These are phyloP conservation scores for Atopsyche davidsoni DNA, from an alignment of 1,140 invertebrate genomes.

Conservation along the genomic window DNA sequence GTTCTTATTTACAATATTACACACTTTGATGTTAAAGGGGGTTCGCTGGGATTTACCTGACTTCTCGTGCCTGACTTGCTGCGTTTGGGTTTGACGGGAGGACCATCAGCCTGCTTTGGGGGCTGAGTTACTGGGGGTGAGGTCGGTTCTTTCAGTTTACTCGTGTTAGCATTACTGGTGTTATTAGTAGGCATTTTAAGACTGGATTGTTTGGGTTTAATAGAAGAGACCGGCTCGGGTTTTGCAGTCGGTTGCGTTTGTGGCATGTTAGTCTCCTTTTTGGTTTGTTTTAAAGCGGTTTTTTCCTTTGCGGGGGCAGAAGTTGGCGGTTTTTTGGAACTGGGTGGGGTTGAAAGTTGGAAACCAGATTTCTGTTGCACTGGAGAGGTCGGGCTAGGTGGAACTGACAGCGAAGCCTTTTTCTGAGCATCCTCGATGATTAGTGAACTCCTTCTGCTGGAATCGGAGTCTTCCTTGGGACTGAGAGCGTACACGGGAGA, in stretches of 20 bases:
- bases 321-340: constrained; percentile 33
- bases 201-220: constrained; percentile 23
- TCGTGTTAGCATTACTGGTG: constrained; percentile 6
- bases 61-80: constrained; percentile 47
- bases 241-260: constrained; percentile 15
- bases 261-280: constrained; percentile 16
- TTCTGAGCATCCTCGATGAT: constrained; percentile 30
- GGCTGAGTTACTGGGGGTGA: constrained; percentile 34
- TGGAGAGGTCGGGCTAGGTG: constrained; percentile 30
- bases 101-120: constrained; percentile 36
- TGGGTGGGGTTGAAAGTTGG: constrained; percentile 33
- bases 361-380: constrained; percentile 32
- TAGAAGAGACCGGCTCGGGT: constrained; percentile 15
- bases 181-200: constrained; percentile 25
- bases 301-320: constrained; percentile 2
- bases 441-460: constrained; percentile 24
- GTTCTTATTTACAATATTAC: constrained; percentile 19
- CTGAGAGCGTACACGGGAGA: constrained; percentile 37
- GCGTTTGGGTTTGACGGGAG: constrained; percentile 46
- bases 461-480: constrained; percentile 38
- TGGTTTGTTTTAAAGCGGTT: constrained; percentile 1
- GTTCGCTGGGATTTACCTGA: constrained; percentile 36
- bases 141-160: constrained; percentile 29
- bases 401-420: constrained; percentile 34
- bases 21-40: constrained; percentile 21